These are phyloP conservation scores for Ditula angustiorana DNA, from an alignment of 2,888 invertebrate genomes.

Conservation along the genomic window DNA sequence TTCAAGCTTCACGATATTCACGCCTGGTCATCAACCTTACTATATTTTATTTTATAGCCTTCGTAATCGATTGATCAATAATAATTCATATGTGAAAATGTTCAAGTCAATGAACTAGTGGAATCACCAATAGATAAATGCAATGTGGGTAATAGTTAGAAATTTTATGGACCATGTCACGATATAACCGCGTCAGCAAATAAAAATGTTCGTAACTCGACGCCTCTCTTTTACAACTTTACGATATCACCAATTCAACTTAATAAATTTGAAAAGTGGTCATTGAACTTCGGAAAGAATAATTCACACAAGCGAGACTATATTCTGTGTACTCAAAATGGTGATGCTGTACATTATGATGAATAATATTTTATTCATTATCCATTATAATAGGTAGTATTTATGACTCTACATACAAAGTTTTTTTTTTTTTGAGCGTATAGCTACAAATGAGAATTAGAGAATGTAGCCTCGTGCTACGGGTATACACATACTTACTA, in stretches of 20 bases:
- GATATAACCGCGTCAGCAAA: constrained; percentile 28
- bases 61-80: constrained; percentile 35
- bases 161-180: constrained; percentile 35
- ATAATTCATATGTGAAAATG: constrained; percentile 31
- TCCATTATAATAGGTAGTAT: too few species aligned
- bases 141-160: constrained; percentile 17
- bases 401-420: too few species aligned
- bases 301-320: not conserved
- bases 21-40: constrained; percentile 27
- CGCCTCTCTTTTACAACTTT: constrained; percentile 26
- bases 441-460: too few species aligned
- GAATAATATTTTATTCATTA: too few species aligned
- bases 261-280: not conserved
- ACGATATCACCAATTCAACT: constrained; percentile 25
- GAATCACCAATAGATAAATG: constrained; percentile 23
- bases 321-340: too few species aligned
- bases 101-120: constrained; percentile 16
- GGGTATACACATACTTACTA: too few species aligned
- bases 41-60: constrained; percentile 24
- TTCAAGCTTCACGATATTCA: constrained; percentile 27
- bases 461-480: too few species aligned
- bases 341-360: too few species aligned
- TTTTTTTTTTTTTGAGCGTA: too few species aligned
- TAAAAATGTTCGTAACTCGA: constrained; percentile 23
- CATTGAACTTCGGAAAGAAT: not conserved